A percentile compares a stretch with the other conserved stretches of the same genome.
Evolutionary conservation across 1,140 invertebrate genomes (phyloP).

Genomic region (Heliothis subflexa): DNA sequence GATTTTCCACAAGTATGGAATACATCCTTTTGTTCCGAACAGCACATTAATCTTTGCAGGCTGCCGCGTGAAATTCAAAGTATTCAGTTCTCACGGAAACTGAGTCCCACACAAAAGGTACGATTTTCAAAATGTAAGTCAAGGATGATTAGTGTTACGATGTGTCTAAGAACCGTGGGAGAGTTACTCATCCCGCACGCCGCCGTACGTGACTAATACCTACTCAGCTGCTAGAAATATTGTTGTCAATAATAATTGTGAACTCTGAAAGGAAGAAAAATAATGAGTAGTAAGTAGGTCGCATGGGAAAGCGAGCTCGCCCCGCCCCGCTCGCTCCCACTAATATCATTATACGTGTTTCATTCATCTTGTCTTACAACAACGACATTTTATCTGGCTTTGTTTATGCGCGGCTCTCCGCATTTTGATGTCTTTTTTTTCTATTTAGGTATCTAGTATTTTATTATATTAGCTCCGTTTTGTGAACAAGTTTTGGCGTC

Average conservation of each 20-base stretch:
- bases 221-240: conserved; percentile 52
- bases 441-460: conserved; percentile 48
- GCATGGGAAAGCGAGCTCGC: conserved; percentile 56
- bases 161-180: conserved; percentile 75
- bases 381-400: conserved; percentile 60
- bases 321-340: conserved; percentile 50
- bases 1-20: conserved; percentile 29
- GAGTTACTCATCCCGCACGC: conserved; percentile 60
- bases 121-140: conserved; percentile 83
- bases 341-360: conserved; percentile 59
- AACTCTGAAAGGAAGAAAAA: conserved; percentile 55
- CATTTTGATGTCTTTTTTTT: conserved; percentile 65
- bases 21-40: conserved; percentile 51
- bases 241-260: conserved; percentile 54
- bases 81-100: conserved; percentile 79
- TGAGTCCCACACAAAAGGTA: conserved; percentile 77
- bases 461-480: conserved; percentile 52
- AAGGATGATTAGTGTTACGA: conserved; percentile 76
- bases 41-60: conserved; percentile 66
- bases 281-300: conserved; percentile 52
- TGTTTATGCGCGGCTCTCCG: conserved; percentile 59
- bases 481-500: conserved; percentile 54
- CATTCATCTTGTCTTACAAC: conserved; percentile 65
- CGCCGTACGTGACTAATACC: conserved; percentile 60
- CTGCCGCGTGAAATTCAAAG: conserved; percentile 69